phyloP scores from a whole-genome alignment of 2,113 vertebrate species.

The Apeltes quadracus region DNA sequence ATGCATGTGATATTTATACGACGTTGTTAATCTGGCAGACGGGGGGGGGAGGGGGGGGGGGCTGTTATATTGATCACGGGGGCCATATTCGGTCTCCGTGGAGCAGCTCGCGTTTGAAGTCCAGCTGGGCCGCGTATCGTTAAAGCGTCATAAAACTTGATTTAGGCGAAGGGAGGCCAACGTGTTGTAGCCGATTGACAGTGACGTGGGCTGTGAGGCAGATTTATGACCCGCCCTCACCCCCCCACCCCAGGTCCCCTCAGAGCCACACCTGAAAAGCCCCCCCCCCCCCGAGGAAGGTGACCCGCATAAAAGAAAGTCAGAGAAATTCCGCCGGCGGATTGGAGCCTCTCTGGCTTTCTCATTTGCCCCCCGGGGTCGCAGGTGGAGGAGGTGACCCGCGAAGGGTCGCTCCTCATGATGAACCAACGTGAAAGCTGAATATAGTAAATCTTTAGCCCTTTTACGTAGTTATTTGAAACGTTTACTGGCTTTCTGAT shows the following conservation, averaged over 20 bases:
- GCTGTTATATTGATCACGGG: conserved; percentile 66
- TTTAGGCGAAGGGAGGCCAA: conserved; percentile 60
- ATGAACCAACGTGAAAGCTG: conserved; percentile 24
- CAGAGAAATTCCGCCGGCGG: conserved; percentile 30
- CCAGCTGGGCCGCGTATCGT: conserved; percentile 61
- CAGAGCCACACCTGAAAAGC: conserved; percentile 51
- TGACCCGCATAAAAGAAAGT: conserved; percentile 55
- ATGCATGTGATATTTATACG: conserved; percentile 46
- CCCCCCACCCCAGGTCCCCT: conserved; percentile 36
- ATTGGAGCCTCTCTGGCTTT: conserved; percentile 42
- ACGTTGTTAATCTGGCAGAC: conserved; percentile 44
- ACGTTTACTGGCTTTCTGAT: background rate
- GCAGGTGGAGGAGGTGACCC: conserved; percentile 48
- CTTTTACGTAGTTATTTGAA: background rate
- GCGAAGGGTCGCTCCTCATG: conserved; percentile 12
- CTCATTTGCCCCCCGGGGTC: conserved; percentile 44
- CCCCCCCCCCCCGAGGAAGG: conserved; percentile 44
- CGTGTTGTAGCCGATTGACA: conserved; percentile 64
- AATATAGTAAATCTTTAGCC: background rate
- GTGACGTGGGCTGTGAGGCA: conserved; percentile 37
- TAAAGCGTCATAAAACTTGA: conserved; percentile 68
- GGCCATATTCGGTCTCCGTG: conserved; percentile 47
- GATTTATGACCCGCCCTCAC: conserved; percentile 63
- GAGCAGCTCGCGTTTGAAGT: conserved; percentile 57
- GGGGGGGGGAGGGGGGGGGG: no score